Conservation (phyloP, 2,113 vertebrate genomes). For the Toxotes jaculatrix region DNA sequence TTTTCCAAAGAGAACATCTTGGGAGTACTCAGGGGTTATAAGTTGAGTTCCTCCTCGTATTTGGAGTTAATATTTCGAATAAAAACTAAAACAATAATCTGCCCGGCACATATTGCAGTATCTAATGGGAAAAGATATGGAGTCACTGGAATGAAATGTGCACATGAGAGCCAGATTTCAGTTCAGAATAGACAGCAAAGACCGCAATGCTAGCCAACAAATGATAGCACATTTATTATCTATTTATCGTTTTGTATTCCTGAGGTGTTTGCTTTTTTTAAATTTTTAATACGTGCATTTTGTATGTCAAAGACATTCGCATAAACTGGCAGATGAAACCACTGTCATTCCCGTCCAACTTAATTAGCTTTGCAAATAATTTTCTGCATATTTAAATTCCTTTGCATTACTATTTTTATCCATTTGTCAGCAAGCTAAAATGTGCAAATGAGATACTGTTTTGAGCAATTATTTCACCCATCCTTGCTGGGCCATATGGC, state of each 20-base stretch:
- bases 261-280: conserved; percentile 44
- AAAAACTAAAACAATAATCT: conserved; percentile 56
- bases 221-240: conserved; percentile 52
- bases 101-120: conserved; percentile 47
- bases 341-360: conserved; percentile 50
- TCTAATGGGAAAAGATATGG: conserved; percentile 56
- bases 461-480: conserved; percentile 64
- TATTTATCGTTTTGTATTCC: conserved; percentile 47
- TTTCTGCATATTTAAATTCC: conserved; percentile 59
- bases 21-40: conserved; percentile 50
- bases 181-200: conserved; percentile 57
- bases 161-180: conserved; percentile 56
- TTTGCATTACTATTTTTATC: conserved; percentile 66
- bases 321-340: conserved; percentile 57
- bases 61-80: conserved; percentile 57
- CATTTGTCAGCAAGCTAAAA: conserved; percentile 65
- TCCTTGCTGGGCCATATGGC: conserved; percentile 54
- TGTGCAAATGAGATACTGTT: conserved; percentile 75
- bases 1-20: conserved; percentile 66
- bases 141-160: conserved; percentile 46
- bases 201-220: conserved; percentile 29
- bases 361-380: conserved; percentile 70
- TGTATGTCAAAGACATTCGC: conserved; percentile 45
- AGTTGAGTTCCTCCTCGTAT: conserved; percentile 52
- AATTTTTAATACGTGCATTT: conserved; percentile 50